phyloP scores from a whole-genome alignment of 92 coral and sea anemone genomes.

The Plumapathes pennacea region DNA sequence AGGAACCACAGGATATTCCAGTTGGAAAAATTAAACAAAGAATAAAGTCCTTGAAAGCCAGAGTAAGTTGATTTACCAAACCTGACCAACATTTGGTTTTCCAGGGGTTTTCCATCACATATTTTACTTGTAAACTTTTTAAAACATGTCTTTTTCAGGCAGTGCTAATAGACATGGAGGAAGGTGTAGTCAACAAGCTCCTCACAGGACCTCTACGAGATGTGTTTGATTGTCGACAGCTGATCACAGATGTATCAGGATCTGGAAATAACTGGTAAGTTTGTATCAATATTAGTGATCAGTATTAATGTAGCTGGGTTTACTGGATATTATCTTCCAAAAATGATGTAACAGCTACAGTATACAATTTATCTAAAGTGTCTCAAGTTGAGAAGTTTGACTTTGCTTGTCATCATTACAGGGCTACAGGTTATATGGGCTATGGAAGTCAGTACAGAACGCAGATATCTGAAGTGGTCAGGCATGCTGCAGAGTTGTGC shows the following conservation, averaged over 20 bases:
- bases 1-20: constrained; percentile 77
- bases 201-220: constrained; percentile 87
- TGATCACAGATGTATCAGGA: constrained; percentile 97
- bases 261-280: constrained; percentile 99
- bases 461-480: constrained; percentile 76
- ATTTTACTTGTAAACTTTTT: background rate
- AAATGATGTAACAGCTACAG: background rate
- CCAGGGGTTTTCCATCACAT: background rate
- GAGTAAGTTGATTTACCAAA: constrained; percentile 52
- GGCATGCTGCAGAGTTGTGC: constrained; percentile 94
- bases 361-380: no score
- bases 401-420: background rate
- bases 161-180: constrained; percentile 97
- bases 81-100: background rate
- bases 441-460: constrained; percentile 90
- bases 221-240: constrained; percentile 93
- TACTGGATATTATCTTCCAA: background rate
- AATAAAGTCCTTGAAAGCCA: constrained; percentile 90
- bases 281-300: no score
- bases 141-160: constrained; percentile 48
- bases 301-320: no score
- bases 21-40: constrained; percentile 85
- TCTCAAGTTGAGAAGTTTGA: no score
- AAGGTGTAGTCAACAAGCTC: constrained; percentile 93
- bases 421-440: constrained; percentile 99